These are phyloP conservation scores for Caiman crocodilus DNA, from an alignment of 2,797 vertebrate genomes.

Conservation along the genomic window DNA sequence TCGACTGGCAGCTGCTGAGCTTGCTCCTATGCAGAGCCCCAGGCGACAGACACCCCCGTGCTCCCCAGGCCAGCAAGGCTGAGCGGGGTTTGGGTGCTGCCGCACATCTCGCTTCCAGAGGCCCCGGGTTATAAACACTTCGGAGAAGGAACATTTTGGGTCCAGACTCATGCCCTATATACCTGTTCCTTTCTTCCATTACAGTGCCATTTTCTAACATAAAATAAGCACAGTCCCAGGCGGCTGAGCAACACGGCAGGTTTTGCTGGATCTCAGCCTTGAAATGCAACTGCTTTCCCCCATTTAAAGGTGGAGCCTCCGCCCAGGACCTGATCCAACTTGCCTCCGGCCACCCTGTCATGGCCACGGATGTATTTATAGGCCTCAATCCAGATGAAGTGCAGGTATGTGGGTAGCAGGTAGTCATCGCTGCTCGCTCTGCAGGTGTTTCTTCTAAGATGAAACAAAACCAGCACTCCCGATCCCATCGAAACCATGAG, in stretches of 20 bases:
- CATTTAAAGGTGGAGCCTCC: conserved; percentile 1
- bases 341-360: neutral
- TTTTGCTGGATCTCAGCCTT: neutral
- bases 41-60: neutral
- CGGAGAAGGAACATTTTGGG: neutral
- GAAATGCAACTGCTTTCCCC: neutral
- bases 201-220: neutral
- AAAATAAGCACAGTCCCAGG: neutral
- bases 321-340: neutral
- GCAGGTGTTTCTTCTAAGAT: neutral
- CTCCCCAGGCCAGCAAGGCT: too few species aligned
- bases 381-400: conserved; percentile 14
- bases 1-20: neutral
- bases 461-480: neutral
- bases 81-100: too few species aligned
- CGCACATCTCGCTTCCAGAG: neutral
- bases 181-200: neutral
- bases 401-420: neutral
- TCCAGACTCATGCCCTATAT: neutral
- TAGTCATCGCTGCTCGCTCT: too few species aligned
- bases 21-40: neutral
- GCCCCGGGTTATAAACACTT: neutral
- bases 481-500: neutral
- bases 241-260: neutral
- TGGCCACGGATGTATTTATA: conserved; percentile 10